Evolutionary conservation across 2,888 invertebrate species (phyloP).

Genomic region (Papilio elwesi): DNA sequence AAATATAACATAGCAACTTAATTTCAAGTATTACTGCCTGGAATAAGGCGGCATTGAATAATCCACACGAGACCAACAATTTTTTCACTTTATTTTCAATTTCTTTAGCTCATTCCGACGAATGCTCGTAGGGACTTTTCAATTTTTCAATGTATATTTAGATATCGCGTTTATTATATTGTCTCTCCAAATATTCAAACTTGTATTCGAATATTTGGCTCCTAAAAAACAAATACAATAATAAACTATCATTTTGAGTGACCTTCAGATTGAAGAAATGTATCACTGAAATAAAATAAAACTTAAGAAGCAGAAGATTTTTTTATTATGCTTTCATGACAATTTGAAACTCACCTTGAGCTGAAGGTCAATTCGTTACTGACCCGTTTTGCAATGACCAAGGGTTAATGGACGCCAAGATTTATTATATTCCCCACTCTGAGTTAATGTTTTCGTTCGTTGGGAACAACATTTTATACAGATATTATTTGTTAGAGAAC

Average conservation of each 20-base stretch:
- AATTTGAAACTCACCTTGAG: conserved; percentile 58
- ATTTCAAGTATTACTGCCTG: conserved; percentile 57
- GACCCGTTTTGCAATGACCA: conserved; percentile 69
- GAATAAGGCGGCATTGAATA: conserved; percentile 67
- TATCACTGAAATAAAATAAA: too few species aligned
- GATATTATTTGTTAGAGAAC: not conserved
- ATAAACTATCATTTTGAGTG: not conserved
- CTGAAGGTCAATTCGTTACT: conserved; percentile 74
- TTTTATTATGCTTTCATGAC: not conserved
- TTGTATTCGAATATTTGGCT: not conserved
- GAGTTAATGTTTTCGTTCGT: conserved; percentile 4
- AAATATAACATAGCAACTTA: conserved; percentile 43
- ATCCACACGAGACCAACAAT: conserved; percentile 77
- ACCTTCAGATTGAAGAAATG: not conserved
- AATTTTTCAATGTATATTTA: conserved; percentile 18
- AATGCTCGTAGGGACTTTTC: conserved; percentile 66
- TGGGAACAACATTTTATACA: conserved; percentile 3
- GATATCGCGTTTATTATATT: not conserved
- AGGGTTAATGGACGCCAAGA: conserved; percentile 62
- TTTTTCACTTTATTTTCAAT: conserved; percentile 78
- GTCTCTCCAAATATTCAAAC: not conserved
- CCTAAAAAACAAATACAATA: not conserved
- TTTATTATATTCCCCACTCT: conserved; percentile 69
- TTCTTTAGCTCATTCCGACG: conserved; percentile 74
- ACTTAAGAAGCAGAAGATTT: not conserved